Evolutionary conservation across 2,797 vertebrate species (phyloP), one percentile per base, ranked within the genome.

Genomic region (Scolopax rusticola): DNA sequence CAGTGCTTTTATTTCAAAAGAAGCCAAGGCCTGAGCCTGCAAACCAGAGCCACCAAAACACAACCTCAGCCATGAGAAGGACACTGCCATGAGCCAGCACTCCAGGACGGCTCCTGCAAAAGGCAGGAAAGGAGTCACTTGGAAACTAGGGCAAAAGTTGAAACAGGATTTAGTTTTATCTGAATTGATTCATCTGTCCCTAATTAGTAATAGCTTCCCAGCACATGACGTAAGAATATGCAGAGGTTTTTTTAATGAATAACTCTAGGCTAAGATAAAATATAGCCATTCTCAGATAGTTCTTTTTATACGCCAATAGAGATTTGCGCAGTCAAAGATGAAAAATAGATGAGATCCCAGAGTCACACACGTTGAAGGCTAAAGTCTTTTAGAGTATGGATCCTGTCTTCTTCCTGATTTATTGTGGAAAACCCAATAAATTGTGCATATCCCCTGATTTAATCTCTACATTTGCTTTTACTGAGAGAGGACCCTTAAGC

Each of bases 91-190:
- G 43, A 30, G 50, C 30, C 5, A 60, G 47, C 11, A 1, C 75
- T 54, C 23, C 36, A 12, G 56, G 67, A 36, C 9, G 74, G 67
- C 61, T 61, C 7, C 73, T 50, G 64, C 23, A 14, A 59, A 21
- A 25, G 4, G 50, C 88, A 56, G 76, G 80, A 59, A 77, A 74
- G 59, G 74, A 82, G 40, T 23, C 27, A 5, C 48, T 90, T 30
- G 48, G 79, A 95, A 91, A 89, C 82, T 95, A 87, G 95, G 92
- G 92, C 90, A 93, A 94, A 95, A 97, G 93, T 92, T 97, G 94
- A 96, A 85, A 19, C 15, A 30, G 78, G 78, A 91, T 92, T 95
- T 89, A 50, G 83, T 92, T 93, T 91, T 89, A 93, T 92, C 90
- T 87, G 71, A 11, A 81, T 83, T 59, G 78, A 71, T 95, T 89